These are phyloP conservation scores for Teinopalpus imperialis DNA, from an alignment of 2,888 invertebrate species.

Conservation along the genomic window DNA sequence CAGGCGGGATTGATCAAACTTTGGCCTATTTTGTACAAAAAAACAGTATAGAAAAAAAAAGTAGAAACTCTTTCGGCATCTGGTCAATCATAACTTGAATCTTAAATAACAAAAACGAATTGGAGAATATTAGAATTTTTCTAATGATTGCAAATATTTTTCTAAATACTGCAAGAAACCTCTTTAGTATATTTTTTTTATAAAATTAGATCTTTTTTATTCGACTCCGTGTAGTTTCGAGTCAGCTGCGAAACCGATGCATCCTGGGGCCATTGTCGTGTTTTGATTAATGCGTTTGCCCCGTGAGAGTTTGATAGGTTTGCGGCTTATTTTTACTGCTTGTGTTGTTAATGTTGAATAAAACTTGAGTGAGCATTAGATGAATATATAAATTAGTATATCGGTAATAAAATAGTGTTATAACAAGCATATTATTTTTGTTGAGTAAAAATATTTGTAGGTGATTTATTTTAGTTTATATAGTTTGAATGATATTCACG, in stretches of 20 bases:
- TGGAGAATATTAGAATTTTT: too few species aligned
- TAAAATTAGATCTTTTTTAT: not conserved
- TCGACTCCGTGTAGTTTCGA: constrained; percentile 22
- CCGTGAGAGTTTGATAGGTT: constrained; percentile 52
- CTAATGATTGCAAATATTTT: not conserved
- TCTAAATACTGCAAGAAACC: not conserved
- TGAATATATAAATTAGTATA: not conserved
- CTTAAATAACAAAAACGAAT: too few species aligned
- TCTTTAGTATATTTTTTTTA: not conserved
- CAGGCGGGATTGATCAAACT: too few species aligned
- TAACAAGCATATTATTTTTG: too few species aligned
- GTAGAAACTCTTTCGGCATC: too few species aligned
- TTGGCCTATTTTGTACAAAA: too few species aligned
- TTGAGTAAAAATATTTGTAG: not conserved
- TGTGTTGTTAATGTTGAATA: constrained; percentile 2
- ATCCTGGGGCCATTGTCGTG: constrained; percentile 47
- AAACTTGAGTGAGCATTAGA: constrained; percentile 1
- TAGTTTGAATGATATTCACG: too few species aligned
- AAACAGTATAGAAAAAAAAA: too few species aligned
- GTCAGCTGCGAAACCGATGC: constrained; percentile 50
- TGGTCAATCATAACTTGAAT: too few species aligned
- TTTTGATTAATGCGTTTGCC: constrained; percentile 58
- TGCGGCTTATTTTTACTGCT: constrained; percentile 45
- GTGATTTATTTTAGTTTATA: too few species aligned
- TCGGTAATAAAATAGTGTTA: too few species aligned